These are phyloP conservation scores for Cyphomyrus discorhynchus DNA, from an alignment of 2,113 vertebrate genomes.

Conservation along the genomic window DNA sequence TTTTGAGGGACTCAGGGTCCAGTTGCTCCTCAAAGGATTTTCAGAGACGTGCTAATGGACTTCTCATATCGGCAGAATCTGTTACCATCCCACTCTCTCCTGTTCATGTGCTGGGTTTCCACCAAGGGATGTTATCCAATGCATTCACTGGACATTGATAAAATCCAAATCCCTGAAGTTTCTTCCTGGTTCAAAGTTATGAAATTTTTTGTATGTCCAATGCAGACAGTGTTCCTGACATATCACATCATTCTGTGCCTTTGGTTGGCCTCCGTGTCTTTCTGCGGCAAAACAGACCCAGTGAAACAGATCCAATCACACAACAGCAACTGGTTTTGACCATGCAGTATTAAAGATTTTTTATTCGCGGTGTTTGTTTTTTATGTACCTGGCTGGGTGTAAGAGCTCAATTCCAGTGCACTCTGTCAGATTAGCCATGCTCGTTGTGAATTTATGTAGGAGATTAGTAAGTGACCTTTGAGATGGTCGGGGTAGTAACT, in stretches of 20 bases:
- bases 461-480: slow-evolving; percentile 13
- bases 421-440: neutral
- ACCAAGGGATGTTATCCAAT: neutral
- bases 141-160: neutral
- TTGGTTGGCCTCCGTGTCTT: neutral
- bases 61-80: neutral
- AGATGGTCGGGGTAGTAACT: neutral
- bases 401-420: neutral
- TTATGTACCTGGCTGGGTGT: neutral
- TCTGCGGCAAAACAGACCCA: neutral
- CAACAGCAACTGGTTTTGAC: neutral
- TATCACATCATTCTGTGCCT: neutral
- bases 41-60: neutral
- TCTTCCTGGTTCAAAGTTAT: neutral
- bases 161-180: neutral
- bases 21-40: neutral
- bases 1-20: neutral
- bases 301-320: neutral
- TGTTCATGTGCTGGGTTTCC: neutral
- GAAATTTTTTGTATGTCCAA: neutral
- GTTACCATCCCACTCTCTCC: neutral
- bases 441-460: neutral
- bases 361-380: neutral
- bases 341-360: neutral
- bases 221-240: neutral